Evolutionary conservation across 2,888 invertebrate genomes (phyloP).

Genomic region (Monoplex corrugatus): DNA sequence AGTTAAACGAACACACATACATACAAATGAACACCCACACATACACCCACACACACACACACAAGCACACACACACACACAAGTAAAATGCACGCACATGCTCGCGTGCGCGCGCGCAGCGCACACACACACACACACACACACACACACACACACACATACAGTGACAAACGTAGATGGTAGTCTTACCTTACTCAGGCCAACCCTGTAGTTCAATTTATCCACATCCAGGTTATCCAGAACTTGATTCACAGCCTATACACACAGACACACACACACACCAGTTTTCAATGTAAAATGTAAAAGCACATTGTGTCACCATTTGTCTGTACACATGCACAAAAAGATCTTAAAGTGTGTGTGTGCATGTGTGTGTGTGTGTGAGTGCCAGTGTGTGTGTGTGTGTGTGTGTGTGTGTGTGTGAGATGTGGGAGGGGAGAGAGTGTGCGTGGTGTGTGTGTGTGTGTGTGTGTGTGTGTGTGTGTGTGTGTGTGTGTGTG

Average conservation of each 20-base stretch:
- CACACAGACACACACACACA: neutral
- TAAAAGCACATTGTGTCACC: no score
- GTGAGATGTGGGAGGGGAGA: no score
- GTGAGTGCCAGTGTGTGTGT: neutral
- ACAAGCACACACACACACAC: neutral
- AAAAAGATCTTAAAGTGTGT: no score
- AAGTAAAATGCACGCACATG: neutral
- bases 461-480: neutral
- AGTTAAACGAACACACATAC: neutral
- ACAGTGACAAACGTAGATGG: neutral
- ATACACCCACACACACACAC: no score
- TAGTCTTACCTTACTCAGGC: constrained; percentile 91
- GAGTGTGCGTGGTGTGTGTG: neutral
- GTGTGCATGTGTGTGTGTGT: no score
- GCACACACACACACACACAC: neutral
- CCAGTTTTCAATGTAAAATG: neutral
- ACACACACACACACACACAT: neutral
- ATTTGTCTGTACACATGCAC: no score
- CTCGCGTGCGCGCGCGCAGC: no score
- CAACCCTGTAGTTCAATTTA: constrained; percentile 92
- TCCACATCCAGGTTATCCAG: constrained; percentile 91
- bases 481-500: neutral
- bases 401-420: neutral
- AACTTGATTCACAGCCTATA: constrained; percentile 89
- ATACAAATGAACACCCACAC: neutral